Percentiles rank a stretch among this genome's conserved stretches.
These are phyloP conservation scores for Papilio aristodemus DNA, from an alignment of 1,140 invertebrate species.

Conservation along the genomic window DNA sequence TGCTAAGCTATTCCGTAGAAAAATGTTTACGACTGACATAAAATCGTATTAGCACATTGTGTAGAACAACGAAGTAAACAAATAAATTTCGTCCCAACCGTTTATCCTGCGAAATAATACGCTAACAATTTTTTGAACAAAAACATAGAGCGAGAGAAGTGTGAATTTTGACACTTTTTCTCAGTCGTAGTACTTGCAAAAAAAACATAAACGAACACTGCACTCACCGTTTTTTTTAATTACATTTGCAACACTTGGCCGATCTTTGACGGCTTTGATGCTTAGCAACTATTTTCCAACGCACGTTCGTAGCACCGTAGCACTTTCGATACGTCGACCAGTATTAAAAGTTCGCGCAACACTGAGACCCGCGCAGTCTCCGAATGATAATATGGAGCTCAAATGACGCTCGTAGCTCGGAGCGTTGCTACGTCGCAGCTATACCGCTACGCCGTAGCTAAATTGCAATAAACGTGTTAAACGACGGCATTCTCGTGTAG, in stretches of 20 bases:
- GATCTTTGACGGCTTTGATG: slow-evolving; percentile 40
- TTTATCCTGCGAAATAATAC: slow-evolving; percentile 31
- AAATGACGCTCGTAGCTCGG: slow-evolving; percentile 44
- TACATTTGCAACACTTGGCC: slow-evolving; percentile 54
- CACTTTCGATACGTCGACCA: slow-evolving; percentile 44
- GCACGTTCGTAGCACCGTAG: slow-evolving; percentile 36
- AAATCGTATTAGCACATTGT: slow-evolving; percentile 18
- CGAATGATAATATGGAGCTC: slow-evolving; percentile 52
- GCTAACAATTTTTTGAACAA: slow-evolving; percentile 35
- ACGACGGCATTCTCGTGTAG: background rate
- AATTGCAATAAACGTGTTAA: slow-evolving; percentile 51
- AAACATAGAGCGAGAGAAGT: slow-evolving; percentile 35
- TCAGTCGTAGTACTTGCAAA: slow-evolving; percentile 2
- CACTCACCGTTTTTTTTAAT: slow-evolving; percentile 57
- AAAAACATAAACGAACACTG: slow-evolving; percentile 44
- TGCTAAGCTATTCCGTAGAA: background rate
- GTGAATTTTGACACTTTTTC: slow-evolving; percentile 35
- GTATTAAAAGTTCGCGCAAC: slow-evolving; percentile 40
- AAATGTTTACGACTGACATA: slow-evolving; percentile 9
- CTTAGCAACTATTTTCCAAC: slow-evolving; percentile 46
- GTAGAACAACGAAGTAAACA: slow-evolving; percentile 23
- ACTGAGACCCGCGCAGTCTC: slow-evolving; percentile 63
- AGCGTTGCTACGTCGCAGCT: slow-evolving; percentile 45
- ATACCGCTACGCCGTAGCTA: slow-evolving; percentile 42
- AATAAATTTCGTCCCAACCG: slow-evolving; percentile 23